phyloP scores from a whole-genome alignment of 2,797 vertebrate species.

The Falco biarmicus region DNA sequence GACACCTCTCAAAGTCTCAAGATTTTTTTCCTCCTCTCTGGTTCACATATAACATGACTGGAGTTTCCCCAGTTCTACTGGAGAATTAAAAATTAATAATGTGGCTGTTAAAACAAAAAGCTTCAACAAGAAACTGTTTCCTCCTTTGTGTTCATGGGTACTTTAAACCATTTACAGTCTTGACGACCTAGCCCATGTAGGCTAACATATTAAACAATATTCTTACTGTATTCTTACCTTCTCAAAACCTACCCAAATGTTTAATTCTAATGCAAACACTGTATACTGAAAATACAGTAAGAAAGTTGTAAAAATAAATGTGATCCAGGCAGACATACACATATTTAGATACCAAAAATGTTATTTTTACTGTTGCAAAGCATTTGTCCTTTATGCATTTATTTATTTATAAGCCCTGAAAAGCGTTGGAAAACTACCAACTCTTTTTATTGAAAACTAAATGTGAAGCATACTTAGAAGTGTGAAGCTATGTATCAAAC shows the following conservation, averaged over 20 bases:
- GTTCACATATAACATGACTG: neutral
- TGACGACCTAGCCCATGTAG: neutral
- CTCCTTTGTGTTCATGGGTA: neutral
- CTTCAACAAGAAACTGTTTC: neutral
- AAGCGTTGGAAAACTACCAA: constrained; percentile 10
- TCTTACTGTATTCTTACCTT: neutral
- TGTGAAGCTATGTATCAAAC: neutral
- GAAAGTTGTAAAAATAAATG: neutral
- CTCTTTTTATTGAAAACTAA: neutral
- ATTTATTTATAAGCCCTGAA: constrained; percentile 17
- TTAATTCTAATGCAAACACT: neutral
- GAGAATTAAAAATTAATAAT: neutral
- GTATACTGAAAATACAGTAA: neutral
- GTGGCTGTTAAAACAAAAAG: neutral
- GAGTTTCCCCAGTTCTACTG: neutral
- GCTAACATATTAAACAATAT: neutral
- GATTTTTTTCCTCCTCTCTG: rapidly evolving
- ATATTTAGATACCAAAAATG: constrained; percentile 6
- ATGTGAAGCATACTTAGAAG: neutral
- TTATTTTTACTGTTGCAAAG: constrained; percentile 37
- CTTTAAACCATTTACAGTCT: neutral
- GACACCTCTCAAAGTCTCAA: neutral
- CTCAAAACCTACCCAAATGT: neutral
- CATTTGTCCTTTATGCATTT: neutral
- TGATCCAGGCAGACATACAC: neutral